Evolutionary conservation across 2,888 invertebrate species (phyloP).

Genomic region (Ellobium chinense): DNA sequence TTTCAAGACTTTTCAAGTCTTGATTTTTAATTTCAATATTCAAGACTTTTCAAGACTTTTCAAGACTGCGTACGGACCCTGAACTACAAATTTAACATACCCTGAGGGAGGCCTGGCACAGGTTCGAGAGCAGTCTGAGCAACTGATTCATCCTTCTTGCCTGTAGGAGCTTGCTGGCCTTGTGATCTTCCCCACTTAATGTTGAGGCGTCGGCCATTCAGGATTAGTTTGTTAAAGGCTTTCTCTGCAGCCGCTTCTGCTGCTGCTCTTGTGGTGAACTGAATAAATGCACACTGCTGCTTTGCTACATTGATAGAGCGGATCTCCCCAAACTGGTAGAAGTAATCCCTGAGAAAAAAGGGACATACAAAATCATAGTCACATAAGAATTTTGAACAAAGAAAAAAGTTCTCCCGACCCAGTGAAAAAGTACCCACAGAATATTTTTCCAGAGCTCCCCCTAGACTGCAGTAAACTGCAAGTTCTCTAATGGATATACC

Average conservation of each 20-base stretch:
- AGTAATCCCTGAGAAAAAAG: slow-evolving; percentile 87
- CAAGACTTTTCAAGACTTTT: no score
- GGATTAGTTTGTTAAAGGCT: slow-evolving; percentile 94
- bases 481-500: no score
- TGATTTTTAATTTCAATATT: no score
- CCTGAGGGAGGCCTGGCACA: slow-evolving; percentile 88
- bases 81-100: no score
- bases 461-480: no score
- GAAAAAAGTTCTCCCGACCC: no score
- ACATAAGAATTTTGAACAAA: neutral
- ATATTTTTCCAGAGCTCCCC: no score
- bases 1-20: no score
- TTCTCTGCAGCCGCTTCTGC: slow-evolving; percentile 89
- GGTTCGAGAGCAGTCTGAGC: slow-evolving; percentile 82
- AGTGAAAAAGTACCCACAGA: no score
- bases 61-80: no score
- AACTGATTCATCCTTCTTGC: slow-evolving; percentile 67
- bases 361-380: neutral
- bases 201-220: slow-evolving; percentile 89
- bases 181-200: slow-evolving; percentile 99
- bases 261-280: slow-evolving; percentile 93
- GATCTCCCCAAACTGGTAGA: slow-evolving; percentile 99
- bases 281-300: slow-evolving; percentile 96
- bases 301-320: slow-evolving; percentile 94
- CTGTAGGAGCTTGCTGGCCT: slow-evolving; percentile 80